Evolutionary conservation across 1,140 invertebrate genomes (phyloP).

Genomic region (Leptinotarsa lineolata): DNA sequence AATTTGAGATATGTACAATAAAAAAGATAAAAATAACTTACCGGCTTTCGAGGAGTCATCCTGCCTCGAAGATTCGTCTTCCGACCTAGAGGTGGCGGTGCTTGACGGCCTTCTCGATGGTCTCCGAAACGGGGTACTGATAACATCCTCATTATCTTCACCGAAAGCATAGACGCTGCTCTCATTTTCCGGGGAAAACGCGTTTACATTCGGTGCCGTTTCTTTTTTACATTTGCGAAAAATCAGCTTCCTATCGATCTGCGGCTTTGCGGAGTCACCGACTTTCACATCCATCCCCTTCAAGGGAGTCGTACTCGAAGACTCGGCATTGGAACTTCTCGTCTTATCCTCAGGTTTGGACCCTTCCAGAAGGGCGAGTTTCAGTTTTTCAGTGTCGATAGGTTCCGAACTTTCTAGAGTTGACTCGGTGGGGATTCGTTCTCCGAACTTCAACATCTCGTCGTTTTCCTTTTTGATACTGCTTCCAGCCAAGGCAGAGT

Average conservation of each 20-base stretch:
- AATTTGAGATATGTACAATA: too few species aligned
- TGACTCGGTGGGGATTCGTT: slow-evolving; percentile 47
- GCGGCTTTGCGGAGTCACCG: slow-evolving; percentile 25
- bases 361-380: slow-evolving; percentile 24
- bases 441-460: slow-evolving; percentile 50
- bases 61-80: slow-evolving; percentile 54
- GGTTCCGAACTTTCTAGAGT: slow-evolving; percentile 14
- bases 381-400: slow-evolving; percentile 35
- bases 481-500: slow-evolving; percentile 55
- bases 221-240: slow-evolving; percentile 60
- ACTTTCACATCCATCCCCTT: slow-evolving; percentile 7
- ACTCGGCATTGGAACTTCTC: background rate
- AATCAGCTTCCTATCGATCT: slow-evolving; percentile 60
- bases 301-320: background rate
- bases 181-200: slow-evolving; percentile 72
- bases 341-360: background rate
- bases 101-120: slow-evolving; percentile 57
- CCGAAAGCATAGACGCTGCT: slow-evolving; percentile 75
- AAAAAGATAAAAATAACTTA: slow-evolving; percentile 24
- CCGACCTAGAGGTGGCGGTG: slow-evolving; percentile 54
- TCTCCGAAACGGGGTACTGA: slow-evolving; percentile 65
- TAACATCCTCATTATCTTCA: slow-evolving; percentile 60
- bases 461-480: slow-evolving; percentile 50
- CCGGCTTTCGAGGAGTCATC: slow-evolving; percentile 47
- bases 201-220: slow-evolving; percentile 59